A percentile compares a stretch with the other conserved stretches of the same genome.
These are phyloP conservation scores for Drosophila lowei DNA, from an alignment of 1,140 invertebrate genomes.

Conservation along the genomic window DNA sequence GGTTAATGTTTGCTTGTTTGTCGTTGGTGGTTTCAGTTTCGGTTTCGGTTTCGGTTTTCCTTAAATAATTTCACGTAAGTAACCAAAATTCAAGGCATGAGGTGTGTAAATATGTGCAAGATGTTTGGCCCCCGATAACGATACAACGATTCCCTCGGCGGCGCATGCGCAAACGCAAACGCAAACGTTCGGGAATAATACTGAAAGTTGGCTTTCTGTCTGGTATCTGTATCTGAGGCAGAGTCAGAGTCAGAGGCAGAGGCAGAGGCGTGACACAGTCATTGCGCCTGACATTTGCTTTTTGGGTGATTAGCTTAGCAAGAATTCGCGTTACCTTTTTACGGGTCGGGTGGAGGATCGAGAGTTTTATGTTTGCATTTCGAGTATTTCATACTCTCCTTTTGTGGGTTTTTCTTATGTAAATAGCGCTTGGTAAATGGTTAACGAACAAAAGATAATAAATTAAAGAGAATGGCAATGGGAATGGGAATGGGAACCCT, in stretches of 20 bases:
- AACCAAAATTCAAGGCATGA: constrained; percentile 47
- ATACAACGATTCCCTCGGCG: constrained; percentile 7
- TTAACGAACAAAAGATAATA: constrained; percentile 71
- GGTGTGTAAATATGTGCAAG: constrained; percentile 73
- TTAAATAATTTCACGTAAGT: constrained; percentile 72
- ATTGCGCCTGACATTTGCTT: constrained; percentile 54
- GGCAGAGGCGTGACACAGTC: constrained; percentile 55
- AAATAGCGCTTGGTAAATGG: constrained; percentile 62
- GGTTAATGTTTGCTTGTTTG: constrained; percentile 77
- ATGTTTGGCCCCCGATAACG: constrained; percentile 72
- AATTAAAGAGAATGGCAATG: constrained; percentile 34
- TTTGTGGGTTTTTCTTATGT: constrained; percentile 37
- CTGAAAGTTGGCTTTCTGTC: too few species aligned
- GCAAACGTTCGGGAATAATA: constrained; percentile 49
- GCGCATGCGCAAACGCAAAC: constrained; percentile 69
- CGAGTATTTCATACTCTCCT: constrained; percentile 40
- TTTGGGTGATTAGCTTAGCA: constrained; percentile 77
- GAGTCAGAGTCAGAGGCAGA: neutral
- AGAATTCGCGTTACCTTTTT: constrained; percentile 74
- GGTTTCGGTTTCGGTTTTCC: constrained; percentile 49
- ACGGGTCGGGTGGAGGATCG: constrained; percentile 35
- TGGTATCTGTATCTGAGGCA: too few species aligned
- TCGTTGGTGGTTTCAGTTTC: constrained; percentile 54
- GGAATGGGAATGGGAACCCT: constrained; percentile 41
- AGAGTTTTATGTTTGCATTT: constrained; percentile 30